A percentile compares a stretch with the other conserved stretches of the same genome.
phyloP scores from a whole-genome alignment of 2,888 invertebrate genomes.

The Aphrophora alni region DNA sequence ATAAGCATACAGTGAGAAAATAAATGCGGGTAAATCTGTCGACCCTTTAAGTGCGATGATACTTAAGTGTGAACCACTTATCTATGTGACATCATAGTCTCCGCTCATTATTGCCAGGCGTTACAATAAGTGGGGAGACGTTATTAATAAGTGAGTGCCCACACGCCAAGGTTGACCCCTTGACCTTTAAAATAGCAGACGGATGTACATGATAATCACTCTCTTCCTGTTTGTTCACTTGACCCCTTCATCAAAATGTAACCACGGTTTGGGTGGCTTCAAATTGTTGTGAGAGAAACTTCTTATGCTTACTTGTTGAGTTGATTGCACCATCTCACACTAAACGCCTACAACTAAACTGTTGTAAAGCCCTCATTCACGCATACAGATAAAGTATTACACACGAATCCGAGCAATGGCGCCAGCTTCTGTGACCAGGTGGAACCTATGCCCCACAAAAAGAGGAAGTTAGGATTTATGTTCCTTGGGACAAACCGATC shows the following conservation, averaged over 20 bases:
- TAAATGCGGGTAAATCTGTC: not conserved
- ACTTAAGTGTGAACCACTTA: not conserved
- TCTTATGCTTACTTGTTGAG: not conserved
- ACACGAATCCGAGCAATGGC: no score
- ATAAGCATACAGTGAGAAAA: no score
- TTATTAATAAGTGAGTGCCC: not conserved
- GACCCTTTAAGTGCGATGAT: not conserved
- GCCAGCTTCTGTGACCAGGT: no score
- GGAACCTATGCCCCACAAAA: no score
- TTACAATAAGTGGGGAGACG: no score
- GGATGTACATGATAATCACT: not conserved
- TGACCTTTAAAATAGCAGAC: not conserved
- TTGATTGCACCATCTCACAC: not conserved
- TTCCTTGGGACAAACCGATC: no score
- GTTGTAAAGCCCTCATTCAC: not conserved
- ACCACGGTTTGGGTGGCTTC: not conserved
- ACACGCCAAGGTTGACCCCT: not conserved
- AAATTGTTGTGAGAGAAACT: conserved; percentile 1
- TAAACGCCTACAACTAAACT: not conserved
- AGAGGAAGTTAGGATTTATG: no score
- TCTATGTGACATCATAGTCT: not conserved
- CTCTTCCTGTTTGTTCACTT: not conserved
- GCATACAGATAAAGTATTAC: no score
- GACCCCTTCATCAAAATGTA: conserved; percentile 4
- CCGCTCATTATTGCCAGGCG: not conserved